phyloP scores from a whole-genome alignment of 2,888 invertebrate genomes.

The Odontomyia ornata region DNA sequence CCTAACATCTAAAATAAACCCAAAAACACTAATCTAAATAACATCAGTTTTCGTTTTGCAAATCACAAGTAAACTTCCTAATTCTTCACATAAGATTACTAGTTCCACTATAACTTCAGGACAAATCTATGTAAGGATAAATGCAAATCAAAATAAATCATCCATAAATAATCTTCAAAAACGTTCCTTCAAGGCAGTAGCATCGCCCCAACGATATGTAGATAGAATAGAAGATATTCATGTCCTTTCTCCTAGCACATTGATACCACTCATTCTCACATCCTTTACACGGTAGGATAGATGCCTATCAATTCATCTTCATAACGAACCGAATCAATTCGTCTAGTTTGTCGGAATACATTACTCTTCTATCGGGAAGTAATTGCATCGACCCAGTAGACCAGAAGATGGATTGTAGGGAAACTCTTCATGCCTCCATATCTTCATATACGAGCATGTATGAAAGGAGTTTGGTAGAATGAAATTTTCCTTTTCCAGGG shows the following conservation, averaged over 20 bases:
- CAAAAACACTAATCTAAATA: background rate
- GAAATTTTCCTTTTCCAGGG: background rate
- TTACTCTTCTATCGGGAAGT: conserved; percentile 41
- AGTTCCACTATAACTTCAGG: background rate
- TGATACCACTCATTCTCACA: conserved; percentile 11
- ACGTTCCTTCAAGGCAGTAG: conserved; percentile 18
- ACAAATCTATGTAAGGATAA: background rate
- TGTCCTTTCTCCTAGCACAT: background rate
- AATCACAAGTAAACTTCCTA: background rate
- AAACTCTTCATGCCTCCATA: background rate
- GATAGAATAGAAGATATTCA: background rate
- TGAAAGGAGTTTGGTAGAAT: background rate
- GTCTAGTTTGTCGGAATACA: conserved; percentile 29
- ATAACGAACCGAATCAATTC: conserved; percentile 39
- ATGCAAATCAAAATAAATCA: conserved; percentile 33
- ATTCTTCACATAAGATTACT: background rate
- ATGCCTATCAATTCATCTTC: conserved; percentile 41
- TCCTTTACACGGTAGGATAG: conserved; percentile 19
- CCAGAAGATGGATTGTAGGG: conserved; percentile 30
- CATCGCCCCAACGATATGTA: background rate
- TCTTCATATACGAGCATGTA: background rate
- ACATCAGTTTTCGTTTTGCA: background rate
- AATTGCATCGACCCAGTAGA: conserved; percentile 36
- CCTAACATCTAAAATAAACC: no score
- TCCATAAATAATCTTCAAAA: conserved; percentile 29